Evolutionary conservation across 2,113 vertebrate species (phyloP).

Genomic region (Solenodon paradoxus): DNA sequence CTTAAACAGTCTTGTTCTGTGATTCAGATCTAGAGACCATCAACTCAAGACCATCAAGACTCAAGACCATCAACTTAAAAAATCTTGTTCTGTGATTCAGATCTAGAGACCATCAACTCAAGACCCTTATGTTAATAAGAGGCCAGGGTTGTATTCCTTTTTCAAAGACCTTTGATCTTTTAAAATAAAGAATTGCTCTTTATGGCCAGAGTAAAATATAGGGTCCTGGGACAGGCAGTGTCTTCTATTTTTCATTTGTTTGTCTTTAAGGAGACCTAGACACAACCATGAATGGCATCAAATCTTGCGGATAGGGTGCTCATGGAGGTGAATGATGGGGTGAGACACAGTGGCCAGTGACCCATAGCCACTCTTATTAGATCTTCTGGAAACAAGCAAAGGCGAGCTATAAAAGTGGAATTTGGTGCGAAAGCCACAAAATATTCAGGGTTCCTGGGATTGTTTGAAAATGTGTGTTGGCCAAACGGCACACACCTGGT

Average conservation of each 20-base stretch:
- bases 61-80: too few relatives aligned
- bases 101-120: neutral
- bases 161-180: neutral
- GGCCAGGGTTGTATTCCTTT: neutral
- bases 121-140: neutral
- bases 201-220: neutral
- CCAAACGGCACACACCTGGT: neutral
- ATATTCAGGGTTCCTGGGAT: neutral
- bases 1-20: neutral
- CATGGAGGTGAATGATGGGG: fast-evolving
- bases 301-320: neutral
- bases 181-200: neutral
- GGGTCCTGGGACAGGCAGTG: neutral
- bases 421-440: neutral
- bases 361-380: neutral
- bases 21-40: neutral
- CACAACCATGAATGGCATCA: neutral
- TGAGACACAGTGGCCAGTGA: neutral
- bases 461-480: neutral
- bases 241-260: neutral
- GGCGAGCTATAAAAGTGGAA: neutral
- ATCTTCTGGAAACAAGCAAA: neutral
- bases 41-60: too few relatives aligned
- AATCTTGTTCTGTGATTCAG: neutral
- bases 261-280: neutral